phyloP scores from a whole-genome alignment of 2,797 vertebrate species.

The Eulemur mongoz region DNA sequence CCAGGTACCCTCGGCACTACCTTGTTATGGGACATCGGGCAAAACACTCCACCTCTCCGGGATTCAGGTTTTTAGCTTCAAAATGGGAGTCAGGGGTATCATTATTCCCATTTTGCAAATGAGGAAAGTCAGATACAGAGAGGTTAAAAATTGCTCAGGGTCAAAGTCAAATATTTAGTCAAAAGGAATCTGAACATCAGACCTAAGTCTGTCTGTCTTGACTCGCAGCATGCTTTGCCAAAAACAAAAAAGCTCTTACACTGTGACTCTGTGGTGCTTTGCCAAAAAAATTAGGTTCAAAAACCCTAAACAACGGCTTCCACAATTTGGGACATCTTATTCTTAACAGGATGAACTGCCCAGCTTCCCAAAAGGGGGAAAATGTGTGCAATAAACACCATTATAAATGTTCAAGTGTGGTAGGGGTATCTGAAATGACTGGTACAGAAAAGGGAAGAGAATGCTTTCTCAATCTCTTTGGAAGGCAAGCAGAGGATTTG shows the following conservation, averaged over 20 bases:
- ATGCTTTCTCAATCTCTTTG: conserved; percentile 48
- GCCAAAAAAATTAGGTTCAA: not conserved
- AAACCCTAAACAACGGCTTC: not conserved
- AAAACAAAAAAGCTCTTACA: not conserved
- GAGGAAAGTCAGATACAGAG: not conserved
- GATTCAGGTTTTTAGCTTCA: not conserved
- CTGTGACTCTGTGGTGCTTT: not conserved
- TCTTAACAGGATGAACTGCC: not conserved
- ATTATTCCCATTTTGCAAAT: not conserved
- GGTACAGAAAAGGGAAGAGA: not conserved
- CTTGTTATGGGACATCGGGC: not conserved
- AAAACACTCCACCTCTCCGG: not conserved
- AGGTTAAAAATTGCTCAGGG: conserved; percentile 37
- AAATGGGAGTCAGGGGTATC: not conserved
- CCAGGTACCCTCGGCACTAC: not conserved
- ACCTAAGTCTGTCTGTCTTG: not conserved
- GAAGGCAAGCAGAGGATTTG: conserved; percentile 40
- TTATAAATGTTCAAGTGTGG: not conserved
- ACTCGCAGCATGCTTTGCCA: not conserved
- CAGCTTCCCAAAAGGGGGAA: not conserved
- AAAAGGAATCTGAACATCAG: not conserved
- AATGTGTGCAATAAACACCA: not conserved
- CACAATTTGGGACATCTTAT: not conserved
- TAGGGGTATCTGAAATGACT: not conserved
- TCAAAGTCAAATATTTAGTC: not conserved